These are phyloP conservation scores for Axis porcinus DNA, from an alignment of 2,113 vertebrate species.

Conservation along the genomic window DNA sequence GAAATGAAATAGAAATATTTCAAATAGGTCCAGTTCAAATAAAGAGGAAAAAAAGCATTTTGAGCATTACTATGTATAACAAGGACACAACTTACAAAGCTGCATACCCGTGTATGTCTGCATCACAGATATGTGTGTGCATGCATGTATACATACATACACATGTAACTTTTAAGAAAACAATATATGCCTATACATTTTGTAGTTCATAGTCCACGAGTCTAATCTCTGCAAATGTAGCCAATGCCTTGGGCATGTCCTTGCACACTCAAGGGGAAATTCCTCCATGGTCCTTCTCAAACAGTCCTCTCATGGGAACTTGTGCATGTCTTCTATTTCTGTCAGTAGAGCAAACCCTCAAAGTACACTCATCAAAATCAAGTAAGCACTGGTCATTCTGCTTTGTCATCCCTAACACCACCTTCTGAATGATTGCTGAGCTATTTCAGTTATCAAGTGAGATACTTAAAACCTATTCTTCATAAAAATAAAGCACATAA, in stretches of 20 bases:
- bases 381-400: background rate
- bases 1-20: background rate
- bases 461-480: background rate
- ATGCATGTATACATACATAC: background rate
- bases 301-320: background rate
- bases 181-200: background rate
- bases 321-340: background rate
- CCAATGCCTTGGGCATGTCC: background rate
- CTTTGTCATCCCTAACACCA: background rate
- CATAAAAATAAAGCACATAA: background rate
- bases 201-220: background rate
- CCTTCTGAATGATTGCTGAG: background rate
- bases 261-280: background rate
- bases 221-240: background rate
- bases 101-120: background rate
- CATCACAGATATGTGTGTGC: background rate
- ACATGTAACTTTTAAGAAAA: background rate
- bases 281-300: background rate
- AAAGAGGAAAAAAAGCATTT: background rate
- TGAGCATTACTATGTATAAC: background rate
- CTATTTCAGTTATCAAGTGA: background rate
- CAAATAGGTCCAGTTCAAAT: background rate
- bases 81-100: background rate
- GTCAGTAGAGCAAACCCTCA: background rate
- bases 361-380: background rate